These are phyloP conservation scores for Diorhabda elongata DNA, from an alignment of 1,140 invertebrate genomes.

Conservation along the genomic window DNA sequence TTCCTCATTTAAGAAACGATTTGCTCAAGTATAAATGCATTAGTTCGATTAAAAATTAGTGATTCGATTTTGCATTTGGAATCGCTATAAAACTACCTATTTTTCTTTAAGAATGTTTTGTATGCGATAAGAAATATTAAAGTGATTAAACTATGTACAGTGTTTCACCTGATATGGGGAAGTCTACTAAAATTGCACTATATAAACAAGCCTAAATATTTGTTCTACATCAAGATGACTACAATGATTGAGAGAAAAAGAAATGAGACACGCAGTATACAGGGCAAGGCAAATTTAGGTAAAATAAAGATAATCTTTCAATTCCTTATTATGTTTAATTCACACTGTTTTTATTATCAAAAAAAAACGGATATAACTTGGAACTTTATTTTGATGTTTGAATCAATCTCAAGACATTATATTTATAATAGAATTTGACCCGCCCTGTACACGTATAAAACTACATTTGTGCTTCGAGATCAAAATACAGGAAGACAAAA, in stretches of 20 bases:
- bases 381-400: too few relatives aligned
- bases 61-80: too few relatives aligned
- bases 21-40: too few relatives aligned
- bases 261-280: slow-evolving; percentile 18
- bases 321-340: too few relatives aligned
- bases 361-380: too few relatives aligned
- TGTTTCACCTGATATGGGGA: slow-evolving; percentile 14
- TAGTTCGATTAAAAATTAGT: too few relatives aligned
- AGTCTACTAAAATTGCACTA: slow-evolving; percentile 33
- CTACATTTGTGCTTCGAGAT: slow-evolving; percentile 40
- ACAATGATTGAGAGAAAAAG: slow-evolving; percentile 12
- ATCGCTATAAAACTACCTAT: too few relatives aligned
- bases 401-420: too few relatives aligned
- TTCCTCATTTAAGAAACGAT: too few relatives aligned
- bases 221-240: slow-evolving; percentile 31
- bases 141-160: background rate
- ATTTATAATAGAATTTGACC: background rate
- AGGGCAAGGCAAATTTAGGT: background rate
- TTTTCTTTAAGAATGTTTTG: background rate
- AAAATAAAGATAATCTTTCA: too few relatives aligned
- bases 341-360: too few relatives aligned
- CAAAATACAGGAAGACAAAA: slow-evolving; percentile 40
- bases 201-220: slow-evolving; percentile 29
- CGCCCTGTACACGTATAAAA: slow-evolving; percentile 10
- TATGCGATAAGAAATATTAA: too few relatives aligned